Conservation (phyloP, 2,888 invertebrate genomes). For the Noctuana brunneofusca region DNA sequence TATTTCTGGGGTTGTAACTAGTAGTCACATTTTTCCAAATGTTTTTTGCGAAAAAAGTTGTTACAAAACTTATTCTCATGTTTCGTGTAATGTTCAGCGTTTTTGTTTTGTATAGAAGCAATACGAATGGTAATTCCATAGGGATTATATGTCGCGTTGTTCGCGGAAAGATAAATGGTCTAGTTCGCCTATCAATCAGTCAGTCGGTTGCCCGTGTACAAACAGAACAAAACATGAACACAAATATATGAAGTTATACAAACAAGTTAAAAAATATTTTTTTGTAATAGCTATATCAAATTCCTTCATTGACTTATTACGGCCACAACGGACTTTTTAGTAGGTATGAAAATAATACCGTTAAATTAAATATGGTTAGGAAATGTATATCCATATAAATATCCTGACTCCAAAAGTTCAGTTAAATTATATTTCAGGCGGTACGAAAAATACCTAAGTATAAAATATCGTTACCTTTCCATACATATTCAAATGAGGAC, state of each 20-base stretch:
- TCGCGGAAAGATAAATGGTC: conserved; percentile 23
- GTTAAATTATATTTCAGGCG: not conserved
- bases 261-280: not conserved
- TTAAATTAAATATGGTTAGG: too few relatives aligned
- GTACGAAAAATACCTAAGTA: not conserved
- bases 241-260: too few relatives aligned
- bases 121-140: not conserved
- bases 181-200: conserved; percentile 25
- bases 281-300: too few relatives aligned
- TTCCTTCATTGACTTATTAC: not conserved
- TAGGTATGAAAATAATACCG: too few relatives aligned
- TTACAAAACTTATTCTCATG: not conserved
- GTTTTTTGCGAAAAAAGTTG: not conserved
- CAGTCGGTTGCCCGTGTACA: conserved; percentile 1
- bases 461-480: not conserved
- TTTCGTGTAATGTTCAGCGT: not conserved
- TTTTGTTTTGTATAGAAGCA: conserved; percentile 2
- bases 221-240: conserved; percentile 8
- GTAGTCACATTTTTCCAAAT: not conserved
- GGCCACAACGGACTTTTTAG: too few relatives aligned
- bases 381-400: too few relatives aligned
- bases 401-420: too few relatives aligned
- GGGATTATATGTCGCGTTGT: conserved; percentile 15
- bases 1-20: too few relatives aligned
- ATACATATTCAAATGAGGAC: not conserved